Base-by-base conservation (phyloP, 2,888 invertebrate species). In the Helleia helle region DNA sequence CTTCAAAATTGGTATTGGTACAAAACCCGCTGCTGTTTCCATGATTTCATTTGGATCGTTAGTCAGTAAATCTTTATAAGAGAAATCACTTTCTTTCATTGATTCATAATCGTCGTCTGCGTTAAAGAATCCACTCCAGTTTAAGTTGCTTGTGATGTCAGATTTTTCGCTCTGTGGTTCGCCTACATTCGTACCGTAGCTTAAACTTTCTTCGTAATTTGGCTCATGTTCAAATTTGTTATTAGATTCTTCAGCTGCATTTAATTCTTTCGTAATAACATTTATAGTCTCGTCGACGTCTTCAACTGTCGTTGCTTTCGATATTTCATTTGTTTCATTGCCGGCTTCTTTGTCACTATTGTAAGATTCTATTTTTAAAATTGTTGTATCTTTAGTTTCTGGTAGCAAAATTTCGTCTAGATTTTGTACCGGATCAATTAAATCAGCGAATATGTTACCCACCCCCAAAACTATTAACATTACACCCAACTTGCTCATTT, bases 21-120 rank as follows among this genome's bases (percentile, higher is more conserved):
- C 59, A 31, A 77, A 80, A 4, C 81, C 76, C 7, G 69, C 74
- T 1, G 79, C 80, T 0, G 76, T 69, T 9, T 73, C 71, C 77
- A 83, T 76, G 22, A 76, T 70, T 59, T 81, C 80, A 38, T 66
- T 65, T 36, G 71, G 56, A 40, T 72, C 53, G 31, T 56, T 66
- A 24, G 59, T 52, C 5, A 60, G 41, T 11, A 67, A 40, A n/a
- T 59, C 60, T 44, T 62, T 61, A 29, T 58, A 49, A 15, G 62
- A 56, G 25, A 57, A 51, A 38, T 63, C 51, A 27, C 47, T 44
- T 15, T 48, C 51, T 17, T 47, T 44, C 25, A 54, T 39, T 4
- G 46, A 43, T 11, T 46, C 29, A 17, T 38, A 34, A 4, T 57
- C 55, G 5, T 50, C 46, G 4, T 48, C 41, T 14, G 48, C 38